A percentile compares a stretch with the other conserved stretches of the same genome.
phyloP scores from a whole-genome alignment of 1,140 invertebrate species.

The Zaprionus ornatus region DNA sequence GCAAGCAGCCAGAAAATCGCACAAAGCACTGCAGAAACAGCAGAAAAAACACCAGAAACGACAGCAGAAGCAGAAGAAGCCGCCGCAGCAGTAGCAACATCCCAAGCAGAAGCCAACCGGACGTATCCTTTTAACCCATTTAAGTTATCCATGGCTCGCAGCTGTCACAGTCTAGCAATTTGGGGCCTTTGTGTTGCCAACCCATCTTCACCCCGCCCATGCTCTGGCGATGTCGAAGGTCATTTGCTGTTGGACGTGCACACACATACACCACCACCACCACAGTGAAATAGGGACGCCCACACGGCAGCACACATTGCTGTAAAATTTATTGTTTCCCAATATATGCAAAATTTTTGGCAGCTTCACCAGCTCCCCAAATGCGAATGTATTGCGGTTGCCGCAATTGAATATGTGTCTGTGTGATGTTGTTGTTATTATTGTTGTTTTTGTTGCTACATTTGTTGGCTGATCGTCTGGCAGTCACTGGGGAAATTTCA shows the following conservation, averaged over 20 bases:
- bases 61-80: not conserved
- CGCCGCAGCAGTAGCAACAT: not conserved
- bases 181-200: constrained; percentile 62
- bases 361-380: constrained; percentile 39
- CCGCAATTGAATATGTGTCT: constrained; percentile 71
- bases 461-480: constrained; percentile 66
- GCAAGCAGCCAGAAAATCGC: constrained; percentile 52
- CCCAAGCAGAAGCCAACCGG: constrained; percentile 10
- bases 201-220: constrained; percentile 31
- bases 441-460: constrained; percentile 37
- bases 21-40: constrained; percentile 45
- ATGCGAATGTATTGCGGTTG: constrained; percentile 68
- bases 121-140: constrained; percentile 78
- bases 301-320: constrained; percentile 42
- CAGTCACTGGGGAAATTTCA: constrained; percentile 79
- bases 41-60: not conserved
- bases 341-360: constrained; percentile 77
- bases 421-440: constrained; percentile 1
- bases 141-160: constrained; percentile 79
- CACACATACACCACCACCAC: constrained; percentile 8
- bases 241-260: constrained; percentile 61
- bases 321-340: constrained; percentile 80
- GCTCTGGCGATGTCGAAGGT: constrained; percentile 61
- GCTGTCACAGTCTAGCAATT: constrained; percentile 81
- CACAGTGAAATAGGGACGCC: constrained; percentile 2